Percentiles rank a stretch among this genome's conserved stretches.
phyloP scores from a whole-genome alignment of 2,888 invertebrate genomes.

The Drosophila anomalata region DNA sequence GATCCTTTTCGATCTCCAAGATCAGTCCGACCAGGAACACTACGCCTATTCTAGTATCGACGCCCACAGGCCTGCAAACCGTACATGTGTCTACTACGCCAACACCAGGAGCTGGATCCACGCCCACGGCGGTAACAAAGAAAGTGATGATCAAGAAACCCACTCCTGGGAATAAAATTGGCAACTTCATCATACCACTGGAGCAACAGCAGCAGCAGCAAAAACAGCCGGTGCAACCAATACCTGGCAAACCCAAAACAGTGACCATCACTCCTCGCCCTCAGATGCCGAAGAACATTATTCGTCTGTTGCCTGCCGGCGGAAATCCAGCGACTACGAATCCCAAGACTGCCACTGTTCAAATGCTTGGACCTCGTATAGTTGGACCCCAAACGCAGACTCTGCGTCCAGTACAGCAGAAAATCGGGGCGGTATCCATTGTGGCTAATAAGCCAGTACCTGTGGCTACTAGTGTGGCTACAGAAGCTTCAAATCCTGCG shows the following conservation, averaged over 20 bases:
- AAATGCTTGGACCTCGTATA: constrained; percentile 72
- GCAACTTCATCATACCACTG: constrained; percentile 48
- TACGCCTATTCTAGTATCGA: constrained; percentile 81
- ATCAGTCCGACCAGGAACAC: constrained; percentile 59
- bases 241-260: constrained; percentile 26
- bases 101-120: constrained; percentile 10
- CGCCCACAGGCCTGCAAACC: constrained; percentile 82
- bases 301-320: constrained; percentile 65
- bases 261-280: constrained; percentile 47
- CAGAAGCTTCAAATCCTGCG: constrained; percentile 31
- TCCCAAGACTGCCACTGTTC: constrained; percentile 44
- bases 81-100: constrained; percentile 81
- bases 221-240: constrained; percentile 34
- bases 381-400: constrained; percentile 61
- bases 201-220: constrained; percentile 43
- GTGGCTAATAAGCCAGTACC: constrained; percentile 49
- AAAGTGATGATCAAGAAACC: constrained; percentile 80
- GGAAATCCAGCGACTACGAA: constrained; percentile 11
- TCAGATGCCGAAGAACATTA: constrained; percentile 73
- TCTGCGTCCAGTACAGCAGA: constrained; percentile 66
- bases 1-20: constrained; percentile 36
- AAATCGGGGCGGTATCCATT: constrained; percentile 68
- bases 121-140: constrained; percentile 58
- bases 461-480: constrained; percentile 3
- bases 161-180: constrained; percentile 38